A percentile compares a stretch with the other conserved stretches of the same genome.
These are phyloP conservation scores for Melitaea cinxia DNA, from an alignment of 1,140 invertebrate genomes.

Conservation along the genomic window DNA sequence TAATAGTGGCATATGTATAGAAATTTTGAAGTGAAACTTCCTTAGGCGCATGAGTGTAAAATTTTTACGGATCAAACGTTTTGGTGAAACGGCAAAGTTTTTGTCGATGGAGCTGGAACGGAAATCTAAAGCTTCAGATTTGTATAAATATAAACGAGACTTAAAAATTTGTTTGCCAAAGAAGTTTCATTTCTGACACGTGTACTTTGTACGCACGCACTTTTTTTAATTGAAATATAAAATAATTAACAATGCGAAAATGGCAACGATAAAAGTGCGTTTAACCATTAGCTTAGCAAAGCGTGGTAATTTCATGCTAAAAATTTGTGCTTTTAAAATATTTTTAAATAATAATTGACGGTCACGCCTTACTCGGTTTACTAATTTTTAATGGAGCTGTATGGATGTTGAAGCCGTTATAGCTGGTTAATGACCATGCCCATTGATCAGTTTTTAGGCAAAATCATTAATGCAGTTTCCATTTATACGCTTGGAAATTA, in stretches of 20 bases:
- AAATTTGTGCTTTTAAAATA: slow-evolving; percentile 63
- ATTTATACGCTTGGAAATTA: slow-evolving; percentile 44
- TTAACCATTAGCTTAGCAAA: slow-evolving; percentile 75
- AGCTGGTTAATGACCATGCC: slow-evolving; percentile 72
- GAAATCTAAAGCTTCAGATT: too few species aligned
- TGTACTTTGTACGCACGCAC: too few species aligned
- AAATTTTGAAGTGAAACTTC: too few species aligned
- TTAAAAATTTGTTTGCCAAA: too few species aligned
- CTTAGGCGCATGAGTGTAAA: too few species aligned
- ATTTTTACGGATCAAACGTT: too few species aligned
- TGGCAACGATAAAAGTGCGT: slow-evolving; percentile 43
- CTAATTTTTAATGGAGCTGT: slow-evolving; percentile 68
- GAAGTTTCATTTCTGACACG: too few species aligned
- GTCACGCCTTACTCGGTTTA: slow-evolving; percentile 71
- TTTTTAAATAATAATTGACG: slow-evolving; percentile 27
- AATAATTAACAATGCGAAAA: slow-evolving; percentile 30
- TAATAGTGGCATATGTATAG: too few species aligned
- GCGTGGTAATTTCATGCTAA: slow-evolving; percentile 72
- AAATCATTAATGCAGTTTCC: slow-evolving; percentile 50
- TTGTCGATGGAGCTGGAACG: too few species aligned
- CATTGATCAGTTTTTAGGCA: slow-evolving; percentile 54
- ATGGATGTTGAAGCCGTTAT: slow-evolving; percentile 56
- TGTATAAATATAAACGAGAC: too few species aligned
- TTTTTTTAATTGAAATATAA: too few species aligned
- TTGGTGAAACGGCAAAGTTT: too few species aligned